Evolutionary conservation across 2,888 invertebrate species (phyloP).

Genomic region (Patella caerulea): DNA sequence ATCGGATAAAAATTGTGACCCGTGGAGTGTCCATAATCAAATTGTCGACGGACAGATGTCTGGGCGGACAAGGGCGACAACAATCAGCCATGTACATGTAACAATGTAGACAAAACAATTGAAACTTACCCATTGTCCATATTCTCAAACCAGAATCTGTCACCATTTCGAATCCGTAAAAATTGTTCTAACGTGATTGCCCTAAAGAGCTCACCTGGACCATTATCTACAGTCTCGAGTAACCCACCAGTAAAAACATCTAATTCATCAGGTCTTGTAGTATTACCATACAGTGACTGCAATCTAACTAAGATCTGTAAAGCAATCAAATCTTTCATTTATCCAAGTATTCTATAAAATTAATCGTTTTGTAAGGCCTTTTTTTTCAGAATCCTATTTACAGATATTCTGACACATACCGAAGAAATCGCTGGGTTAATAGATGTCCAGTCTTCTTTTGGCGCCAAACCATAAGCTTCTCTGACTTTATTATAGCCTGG

Average conservation of each 20-base stretch:
- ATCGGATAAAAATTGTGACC: no score
- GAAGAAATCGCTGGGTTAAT: conserved; percentile 32
- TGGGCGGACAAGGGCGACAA: no score
- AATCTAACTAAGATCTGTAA: conserved; percentile 70
- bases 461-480: conserved; percentile 72
- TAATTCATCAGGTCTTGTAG: conserved; percentile 81
- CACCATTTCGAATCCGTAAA: conserved; percentile 88
- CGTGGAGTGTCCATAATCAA: no score
- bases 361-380: conserved; percentile 10
- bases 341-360: neutral
- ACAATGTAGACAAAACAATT: no score
- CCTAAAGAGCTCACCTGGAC: conserved; percentile 86
- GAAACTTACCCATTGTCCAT: conserved; percentile 81
- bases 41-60: no score
- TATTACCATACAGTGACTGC: conserved; percentile 79
- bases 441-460: conserved; percentile 42
- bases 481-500: conserved; percentile 78
- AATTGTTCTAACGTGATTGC: conserved; percentile 95
- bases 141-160: conserved; percentile 98
- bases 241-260: conserved; percentile 98
- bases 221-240: conserved; percentile 82
- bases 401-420: neutral
- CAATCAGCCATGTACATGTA: no score
- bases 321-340: neutral
- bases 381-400: neutral